Base-by-base conservation (phyloP, 2,113 vertebrate genomes). In the Brachypodius melanocephalos region DNA sequence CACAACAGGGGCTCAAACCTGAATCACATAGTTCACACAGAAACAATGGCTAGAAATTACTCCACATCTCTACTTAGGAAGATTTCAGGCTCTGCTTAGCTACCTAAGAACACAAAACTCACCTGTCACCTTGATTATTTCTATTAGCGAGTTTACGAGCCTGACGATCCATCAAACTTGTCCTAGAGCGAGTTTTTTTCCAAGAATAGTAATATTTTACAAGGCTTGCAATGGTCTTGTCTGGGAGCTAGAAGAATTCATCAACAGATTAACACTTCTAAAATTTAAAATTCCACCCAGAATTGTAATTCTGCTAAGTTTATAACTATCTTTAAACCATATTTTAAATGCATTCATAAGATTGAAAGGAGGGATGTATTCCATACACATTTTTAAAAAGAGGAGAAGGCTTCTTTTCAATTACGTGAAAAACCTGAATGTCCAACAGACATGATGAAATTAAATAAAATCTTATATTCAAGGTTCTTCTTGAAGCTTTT, bases 161-260 rank as follows among this genome's bases (percentile, higher is more conserved):
- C 96, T 99, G 99, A 10, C 99, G 98, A 97, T 99, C 99, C 99
- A 99, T 99, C 95, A 99, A 97, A 95, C 99, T 99, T 87, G 99
- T 99, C 93, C 99, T 98, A 94, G 99, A 99, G 28, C 99, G 99
- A 4, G 99, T 99, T 98, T 99, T 99, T 98, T 99, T 99, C 99
- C 99, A 99, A 7, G 99, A 99, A 96, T 99, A 99, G 97, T 99
- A 99, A 78, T 99, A 99, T 97, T 99, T 99, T 93, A 99, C 99
- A 97, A 99, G 98, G 85, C 99, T 99, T 97, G 99, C 99, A 97
- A 99, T 99, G 94, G 99, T 99, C 87, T 99, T 99, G 95, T 99
- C 99, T 80, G 99, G 99, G 94, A 99, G 98, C 99, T 99, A 97
- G 87, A 97, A 96, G 58, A 97, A 93, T 73, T 69, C 52, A 93